Evolutionary conservation across 2,888 invertebrate genomes (phyloP).

Genomic region (Psylliodes chrysocephalus): DNA sequence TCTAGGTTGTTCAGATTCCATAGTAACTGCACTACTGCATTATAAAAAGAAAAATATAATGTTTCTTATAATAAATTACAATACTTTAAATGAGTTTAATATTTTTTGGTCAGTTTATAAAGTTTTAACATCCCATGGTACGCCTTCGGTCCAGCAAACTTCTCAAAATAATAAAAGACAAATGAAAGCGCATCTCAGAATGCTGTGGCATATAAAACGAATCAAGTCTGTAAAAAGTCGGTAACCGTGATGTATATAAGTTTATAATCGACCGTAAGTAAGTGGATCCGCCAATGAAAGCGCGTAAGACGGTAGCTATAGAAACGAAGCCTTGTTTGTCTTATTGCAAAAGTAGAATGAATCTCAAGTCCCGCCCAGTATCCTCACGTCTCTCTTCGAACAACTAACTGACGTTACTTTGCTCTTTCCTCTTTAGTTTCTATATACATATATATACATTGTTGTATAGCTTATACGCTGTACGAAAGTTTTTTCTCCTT

Average conservation of each 20-base stretch:
- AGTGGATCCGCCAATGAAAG: constrained; percentile 61
- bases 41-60: too few species aligned
- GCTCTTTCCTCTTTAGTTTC: constrained; percentile 49
- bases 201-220: constrained; percentile 35
- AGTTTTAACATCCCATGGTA: too few species aligned
- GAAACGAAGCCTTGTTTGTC: constrained; percentile 62
- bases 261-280: constrained; percentile 58
- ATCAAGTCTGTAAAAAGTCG: constrained; percentile 41
- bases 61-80: too few species aligned
- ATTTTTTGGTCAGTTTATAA: too few species aligned
- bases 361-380: constrained; percentile 62
- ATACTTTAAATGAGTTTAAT: too few species aligned
- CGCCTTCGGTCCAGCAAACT: neutral
- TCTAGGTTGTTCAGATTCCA: too few species aligned
- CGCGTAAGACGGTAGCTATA: constrained; percentile 66
- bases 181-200: constrained; percentile 39
- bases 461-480: constrained; percentile 48
- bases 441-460: constrained; percentile 33
- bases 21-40: too few species aligned
- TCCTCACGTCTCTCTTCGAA: constrained; percentile 61
- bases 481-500: constrained; percentile 49
- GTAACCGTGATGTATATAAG: constrained; percentile 46
- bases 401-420: constrained; percentile 50
- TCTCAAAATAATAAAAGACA: neutral
- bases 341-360: constrained; percentile 64